phyloP scores from a whole-genome alignment of 2,113 vertebrate species.

The Numida meleagris region DNA sequence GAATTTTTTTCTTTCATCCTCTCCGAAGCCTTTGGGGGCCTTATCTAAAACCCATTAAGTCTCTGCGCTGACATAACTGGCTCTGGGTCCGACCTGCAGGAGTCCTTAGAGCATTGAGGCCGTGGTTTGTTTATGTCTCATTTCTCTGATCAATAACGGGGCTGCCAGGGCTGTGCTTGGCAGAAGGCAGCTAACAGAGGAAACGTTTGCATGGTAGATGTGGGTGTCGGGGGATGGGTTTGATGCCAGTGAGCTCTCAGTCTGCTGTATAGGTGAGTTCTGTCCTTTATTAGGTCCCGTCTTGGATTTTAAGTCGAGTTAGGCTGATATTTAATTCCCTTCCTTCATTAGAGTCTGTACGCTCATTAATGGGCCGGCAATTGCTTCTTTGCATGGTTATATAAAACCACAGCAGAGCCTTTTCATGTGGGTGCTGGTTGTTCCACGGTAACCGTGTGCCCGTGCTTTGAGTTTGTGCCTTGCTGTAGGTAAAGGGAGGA shows the following conservation, averaged over 20 bases:
- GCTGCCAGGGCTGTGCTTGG: constrained; percentile 24
- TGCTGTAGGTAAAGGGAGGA: not conserved
- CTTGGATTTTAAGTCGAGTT: not conserved
- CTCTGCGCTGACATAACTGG: not conserved
- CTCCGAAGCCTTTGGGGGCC: not conserved
- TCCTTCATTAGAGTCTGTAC: not conserved
- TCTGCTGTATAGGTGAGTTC: not conserved
- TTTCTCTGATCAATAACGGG: not conserved
- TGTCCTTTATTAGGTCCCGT: not conserved
- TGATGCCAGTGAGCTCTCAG: not conserved
- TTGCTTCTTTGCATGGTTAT: constrained; percentile 39
- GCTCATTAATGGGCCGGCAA: constrained; percentile 23
- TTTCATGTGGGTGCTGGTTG: not conserved
- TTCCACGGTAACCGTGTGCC: not conserved
- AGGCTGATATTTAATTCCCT: constrained; percentile 3
- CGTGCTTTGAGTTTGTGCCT: not conserved
- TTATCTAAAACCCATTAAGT: constrained; percentile 18
- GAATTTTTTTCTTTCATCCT: not conserved
- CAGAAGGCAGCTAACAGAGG: not conserved
- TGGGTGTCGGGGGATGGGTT: not conserved
- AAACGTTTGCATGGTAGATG: not conserved
- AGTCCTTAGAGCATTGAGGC: not conserved
- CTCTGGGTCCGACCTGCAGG: not conserved
- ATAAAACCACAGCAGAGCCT: constrained; percentile 1
- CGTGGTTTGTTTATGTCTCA: constrained; percentile 31